These are phyloP conservation scores for Steromphala cineraria DNA, from an alignment of 2,888 invertebrate species.

Conservation along the genomic window DNA sequence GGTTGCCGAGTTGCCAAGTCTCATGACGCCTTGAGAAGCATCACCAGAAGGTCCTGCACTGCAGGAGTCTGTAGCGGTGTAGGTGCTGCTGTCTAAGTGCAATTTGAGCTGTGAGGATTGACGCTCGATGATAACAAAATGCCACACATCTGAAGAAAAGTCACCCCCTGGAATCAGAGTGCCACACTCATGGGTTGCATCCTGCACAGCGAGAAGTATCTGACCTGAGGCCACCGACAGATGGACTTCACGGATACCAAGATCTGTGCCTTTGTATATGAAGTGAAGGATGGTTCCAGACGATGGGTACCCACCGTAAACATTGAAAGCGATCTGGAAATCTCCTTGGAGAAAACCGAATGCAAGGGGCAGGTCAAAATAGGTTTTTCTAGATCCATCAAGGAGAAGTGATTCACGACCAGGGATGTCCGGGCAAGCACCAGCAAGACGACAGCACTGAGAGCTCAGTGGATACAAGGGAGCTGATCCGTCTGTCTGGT, in stretches of 20 bases:
- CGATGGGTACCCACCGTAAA: not conserved
- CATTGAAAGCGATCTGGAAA: conserved; percentile 1
- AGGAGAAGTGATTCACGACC: not conserved
- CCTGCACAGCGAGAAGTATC: not conserved
- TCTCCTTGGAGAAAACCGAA: not conserved
- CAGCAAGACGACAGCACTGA: not conserved
- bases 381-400: not conserved
- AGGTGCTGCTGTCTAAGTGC: not conserved
- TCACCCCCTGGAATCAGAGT: not conserved
- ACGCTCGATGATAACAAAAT: not conserved
- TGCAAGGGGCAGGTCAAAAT: not conserved
- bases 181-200: not conserved
- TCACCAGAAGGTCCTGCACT: not conserved
- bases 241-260: not conserved
- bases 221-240: not conserved
- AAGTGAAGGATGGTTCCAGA: not conserved
- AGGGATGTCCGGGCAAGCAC: not conserved
- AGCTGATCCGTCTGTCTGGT: not conserved
- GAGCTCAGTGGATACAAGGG: not conserved
- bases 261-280: not conserved
- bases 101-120: not conserved
- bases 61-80: not conserved
- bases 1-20: not conserved
- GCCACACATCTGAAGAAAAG: not conserved
- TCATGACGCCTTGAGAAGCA: not conserved